A percentile compares a stretch with the other conserved stretches of the same genome.
Conservation (phyloP, 1,140 invertebrate genomes). For the Saccostrea glomerata region DNA sequence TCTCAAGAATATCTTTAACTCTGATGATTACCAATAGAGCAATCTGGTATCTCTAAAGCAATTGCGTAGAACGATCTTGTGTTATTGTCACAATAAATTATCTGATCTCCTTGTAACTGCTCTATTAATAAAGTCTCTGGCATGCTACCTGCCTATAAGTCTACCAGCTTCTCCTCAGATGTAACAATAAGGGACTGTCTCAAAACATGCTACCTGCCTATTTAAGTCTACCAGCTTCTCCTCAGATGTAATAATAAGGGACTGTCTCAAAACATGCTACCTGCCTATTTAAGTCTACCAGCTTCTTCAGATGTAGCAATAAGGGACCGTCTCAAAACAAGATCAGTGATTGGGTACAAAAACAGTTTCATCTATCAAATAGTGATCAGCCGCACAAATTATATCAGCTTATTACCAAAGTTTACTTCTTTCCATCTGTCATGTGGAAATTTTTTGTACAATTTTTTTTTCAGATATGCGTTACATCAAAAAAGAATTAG, state of each 20-base stretch:
- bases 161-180: neutral
- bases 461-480: no score
- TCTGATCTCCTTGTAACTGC: neutral
- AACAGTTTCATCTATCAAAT: no score
- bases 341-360: no score
- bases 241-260: neutral
- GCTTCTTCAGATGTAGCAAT: neutral
- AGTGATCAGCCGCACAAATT: no score
- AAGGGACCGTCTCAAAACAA: neutral
- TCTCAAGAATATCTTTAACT: neutral
- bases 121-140: constrained; percentile 36
- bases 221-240: neutral
- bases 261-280: no score
- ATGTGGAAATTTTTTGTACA: no score
- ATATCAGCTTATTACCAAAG: no score
- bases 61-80: neutral
- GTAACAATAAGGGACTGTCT: no score
- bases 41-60: neutral
- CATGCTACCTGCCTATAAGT: neutral
- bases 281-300: neutral
- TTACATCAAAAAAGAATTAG: no score
- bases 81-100: constrained; percentile 29
- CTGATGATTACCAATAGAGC: neutral
- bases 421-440: no score
- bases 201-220: neutral